Evolutionary conservation across 2,797 vertebrate species (phyloP), one percentile per base, ranked within the genome.

Genomic region (Halcyon smyrnensis): DNA sequence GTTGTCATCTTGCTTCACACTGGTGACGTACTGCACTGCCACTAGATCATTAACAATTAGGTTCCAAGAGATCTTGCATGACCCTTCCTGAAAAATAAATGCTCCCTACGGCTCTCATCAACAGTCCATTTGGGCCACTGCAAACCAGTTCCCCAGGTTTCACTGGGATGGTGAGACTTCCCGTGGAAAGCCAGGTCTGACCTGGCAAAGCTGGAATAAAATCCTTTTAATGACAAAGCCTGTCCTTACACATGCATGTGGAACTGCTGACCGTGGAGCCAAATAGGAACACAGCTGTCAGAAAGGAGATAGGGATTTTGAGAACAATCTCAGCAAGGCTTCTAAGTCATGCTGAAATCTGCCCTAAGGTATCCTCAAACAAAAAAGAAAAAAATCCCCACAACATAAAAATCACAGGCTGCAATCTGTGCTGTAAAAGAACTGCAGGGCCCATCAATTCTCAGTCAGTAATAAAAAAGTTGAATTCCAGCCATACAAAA

Each of bases 391-490:
- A 9, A 39, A 34, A 41, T 9, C 34, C 56, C 20, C 28, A 56
- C n/a, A 50, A 32, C 53, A 39, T 20, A 64, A 21, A 64, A 53
- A 62, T 34, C 80, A 71, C 45, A 77, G 36, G 53, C 93, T 94
- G 60, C 3, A 6, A 91, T 95, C 83, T 77, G 63, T 69, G 60
- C 94, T 90, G 50, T 46, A 76, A 68, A 83, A 95, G 87, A 93
- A 84, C 91, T 95, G 84, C 93, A 94, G 68, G 94, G 94, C 92
- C 67, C 96, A 95, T 96, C 93, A 95, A 39, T 90, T 95, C 94
- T 95, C 94, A 95, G 87, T 37, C 80, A 91, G 93, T 76, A 96
- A 96, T 95, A 96, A 96, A 93, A 78, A 88, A 95, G 82, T 76
- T 96, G 95, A 97, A 97, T 91, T 95, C 80, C 70, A 97, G 95